Evolutionary conservation across 35 echinoderm and acorn worm genomes (phyloP).

Genomic region (Eucidaris tribuloides): DNA sequence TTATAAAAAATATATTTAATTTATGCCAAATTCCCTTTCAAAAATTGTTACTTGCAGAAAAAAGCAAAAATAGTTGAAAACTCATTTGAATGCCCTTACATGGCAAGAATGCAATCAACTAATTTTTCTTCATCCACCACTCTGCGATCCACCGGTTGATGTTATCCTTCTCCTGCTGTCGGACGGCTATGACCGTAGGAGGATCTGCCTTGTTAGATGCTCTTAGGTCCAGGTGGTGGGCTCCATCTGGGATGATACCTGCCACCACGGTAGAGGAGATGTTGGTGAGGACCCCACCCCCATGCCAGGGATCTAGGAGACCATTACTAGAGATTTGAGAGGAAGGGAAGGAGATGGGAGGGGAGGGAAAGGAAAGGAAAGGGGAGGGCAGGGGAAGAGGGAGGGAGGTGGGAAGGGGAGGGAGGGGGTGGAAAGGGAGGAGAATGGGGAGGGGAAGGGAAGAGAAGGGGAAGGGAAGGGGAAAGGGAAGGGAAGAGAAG

Average conservation of each 20-base stretch:
- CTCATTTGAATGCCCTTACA: too few species aligned
- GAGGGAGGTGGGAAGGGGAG: too few species aligned
- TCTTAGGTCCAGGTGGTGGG: conserved; percentile 92
- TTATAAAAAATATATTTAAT: too few species aligned
- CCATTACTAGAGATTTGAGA: conserved; percentile 70
- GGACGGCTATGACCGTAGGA: conserved; percentile 52
- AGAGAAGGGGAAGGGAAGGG: background rate
- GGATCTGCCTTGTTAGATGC: conserved; percentile 70
- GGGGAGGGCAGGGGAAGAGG: background rate
- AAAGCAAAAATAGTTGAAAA: too few species aligned
- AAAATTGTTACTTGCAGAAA: too few species aligned
- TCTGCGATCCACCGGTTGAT: conserved; percentile 78
- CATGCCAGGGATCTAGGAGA: conserved; percentile 86
- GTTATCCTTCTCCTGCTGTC: conserved; percentile 61
- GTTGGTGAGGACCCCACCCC: conserved; percentile 74
- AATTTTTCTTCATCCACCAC: conserved; percentile 17
- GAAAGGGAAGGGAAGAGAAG: background rate
- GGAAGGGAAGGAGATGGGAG: background rate
- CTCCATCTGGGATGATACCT: conserved; percentile 89
- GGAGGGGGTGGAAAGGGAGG: too few species aligned
- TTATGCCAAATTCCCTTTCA: too few species aligned
- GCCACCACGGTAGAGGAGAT: conserved; percentile 66
- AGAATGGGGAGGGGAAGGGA: too few species aligned
- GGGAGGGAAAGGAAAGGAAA: background rate
- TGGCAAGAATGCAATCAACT: too few species aligned